These are phyloP conservation scores for Lasius fuliginosus DNA, from an alignment of 2,888 invertebrate genomes.

Conservation along the genomic window DNA sequence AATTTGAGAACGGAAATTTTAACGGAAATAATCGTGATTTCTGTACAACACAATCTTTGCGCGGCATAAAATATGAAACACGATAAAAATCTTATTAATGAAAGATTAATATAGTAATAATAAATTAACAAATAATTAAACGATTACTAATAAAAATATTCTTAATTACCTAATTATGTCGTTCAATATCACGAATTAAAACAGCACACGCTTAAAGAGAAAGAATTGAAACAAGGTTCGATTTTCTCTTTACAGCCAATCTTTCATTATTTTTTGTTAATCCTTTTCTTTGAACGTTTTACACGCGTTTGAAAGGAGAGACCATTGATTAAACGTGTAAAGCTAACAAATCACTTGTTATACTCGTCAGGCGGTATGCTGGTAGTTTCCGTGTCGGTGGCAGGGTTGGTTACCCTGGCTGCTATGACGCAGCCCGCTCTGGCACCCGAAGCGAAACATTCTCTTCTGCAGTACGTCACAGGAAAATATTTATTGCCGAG, in stretches of 20 bases:
- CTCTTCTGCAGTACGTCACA: slow-evolving; percentile 95
- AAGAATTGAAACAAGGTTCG: neutral
- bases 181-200: neutral
- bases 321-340: neutral
- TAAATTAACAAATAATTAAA: neutral
- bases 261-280: neutral
- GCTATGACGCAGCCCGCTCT: slow-evolving; percentile 97
- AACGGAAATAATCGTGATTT: slow-evolving; percentile 3
- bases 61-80: neutral
- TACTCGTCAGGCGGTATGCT: slow-evolving; percentile 92
- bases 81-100: neutral
- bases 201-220: neutral
- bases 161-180: neutral
- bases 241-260: neutral
- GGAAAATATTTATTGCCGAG: slow-evolving; percentile 96
- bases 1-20: slow-evolving; percentile 6
- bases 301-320: neutral
- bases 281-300: neutral
- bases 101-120: neutral
- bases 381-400: slow-evolving; percentile 95
- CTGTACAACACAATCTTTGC: neutral
- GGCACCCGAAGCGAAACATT: slow-evolving; percentile 96
- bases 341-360: slow-evolving; percentile 44
- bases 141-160: neutral
- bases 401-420: slow-evolving; percentile 95